phyloP scores from a whole-genome alignment of 2,797 vertebrate genomes.

The Takifugu ocellatus region DNA sequence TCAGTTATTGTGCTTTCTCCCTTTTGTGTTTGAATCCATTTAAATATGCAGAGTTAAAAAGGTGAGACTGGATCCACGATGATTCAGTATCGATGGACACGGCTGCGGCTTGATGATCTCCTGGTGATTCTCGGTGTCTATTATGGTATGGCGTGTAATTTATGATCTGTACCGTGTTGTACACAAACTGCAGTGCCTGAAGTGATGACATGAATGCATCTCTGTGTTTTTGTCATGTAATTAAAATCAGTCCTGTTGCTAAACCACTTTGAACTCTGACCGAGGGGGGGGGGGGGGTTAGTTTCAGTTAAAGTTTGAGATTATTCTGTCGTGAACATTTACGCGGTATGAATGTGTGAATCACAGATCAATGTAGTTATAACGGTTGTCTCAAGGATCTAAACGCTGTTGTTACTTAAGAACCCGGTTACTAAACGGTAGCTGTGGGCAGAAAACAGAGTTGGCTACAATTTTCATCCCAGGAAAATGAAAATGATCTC shows the following conservation, averaged over 20 bases:
- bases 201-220: constrained; percentile 60
- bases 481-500: too few species aligned
- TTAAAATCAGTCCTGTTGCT: constrained; percentile 58
- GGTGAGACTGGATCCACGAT: constrained; percentile 41
- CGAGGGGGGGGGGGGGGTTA: too few species aligned
- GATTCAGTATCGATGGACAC: constrained; percentile 39
- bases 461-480: too few species aligned
- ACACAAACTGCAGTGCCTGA: constrained; percentile 74
- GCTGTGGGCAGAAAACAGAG: too few species aligned
- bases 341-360: too few species aligned
- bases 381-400: too few species aligned
- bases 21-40: constrained; percentile 61
- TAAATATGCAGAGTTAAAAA: constrained; percentile 51
- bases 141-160: constrained; percentile 58
- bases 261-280: constrained; percentile 1
- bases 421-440: too few species aligned
- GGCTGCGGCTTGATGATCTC: constrained; percentile 39
- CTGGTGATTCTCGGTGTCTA: constrained; percentile 40
- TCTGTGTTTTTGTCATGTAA: constrained; percentile 69
- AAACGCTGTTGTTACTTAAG: too few species aligned
- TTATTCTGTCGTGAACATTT: too few species aligned
- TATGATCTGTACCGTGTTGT: constrained; percentile 61
- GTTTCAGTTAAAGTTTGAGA: too few species aligned
- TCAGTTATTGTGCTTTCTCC: constrained; percentile 56
- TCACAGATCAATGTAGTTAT: too few species aligned